Percentiles rank a stretch among this genome's conserved stretches.
Conservation (phyloP, 2,888 invertebrate species). For the Arrhopalites spinosus region DNA sequence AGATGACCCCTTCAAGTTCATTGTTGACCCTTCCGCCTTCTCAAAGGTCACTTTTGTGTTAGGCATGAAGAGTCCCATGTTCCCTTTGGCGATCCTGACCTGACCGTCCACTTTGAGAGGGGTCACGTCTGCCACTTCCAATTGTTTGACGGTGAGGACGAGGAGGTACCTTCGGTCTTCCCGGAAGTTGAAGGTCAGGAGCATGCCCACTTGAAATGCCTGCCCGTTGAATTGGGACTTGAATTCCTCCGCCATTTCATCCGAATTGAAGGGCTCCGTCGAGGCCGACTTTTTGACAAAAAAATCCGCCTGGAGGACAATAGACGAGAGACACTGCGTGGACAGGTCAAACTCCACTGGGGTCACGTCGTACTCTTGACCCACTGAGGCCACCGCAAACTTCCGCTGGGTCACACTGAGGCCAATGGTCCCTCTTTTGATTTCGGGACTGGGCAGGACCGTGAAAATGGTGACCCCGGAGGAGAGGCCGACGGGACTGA, state of each 20-base stretch:
- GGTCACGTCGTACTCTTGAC: constrained; percentile 85
- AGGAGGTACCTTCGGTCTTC: constrained; percentile 85
- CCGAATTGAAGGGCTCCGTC: constrained; percentile 90
- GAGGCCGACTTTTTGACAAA: constrained; percentile 91
- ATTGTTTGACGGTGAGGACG: constrained; percentile 78
- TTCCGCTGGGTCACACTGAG: constrained; percentile 93
- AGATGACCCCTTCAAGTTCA: constrained; percentile 88
- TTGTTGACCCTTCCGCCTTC: constrained; percentile 85
- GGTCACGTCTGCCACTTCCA: constrained; percentile 72
- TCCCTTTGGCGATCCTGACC: constrained; percentile 73
- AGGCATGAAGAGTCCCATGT: constrained; percentile 81
- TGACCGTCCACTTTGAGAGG: constrained; percentile 77
- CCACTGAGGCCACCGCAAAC: constrained; percentile 93
- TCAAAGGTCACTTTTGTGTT: constrained; percentile 91
- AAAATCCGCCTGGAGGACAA: constrained; percentile 91
- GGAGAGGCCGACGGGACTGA: constrained; percentile 50
- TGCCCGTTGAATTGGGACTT: constrained; percentile 85
- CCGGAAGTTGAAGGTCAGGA: constrained; percentile 85
- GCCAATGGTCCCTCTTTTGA: constrained; percentile 82
- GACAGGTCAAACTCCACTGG: constrained; percentile 74
- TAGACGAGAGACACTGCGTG: constrained; percentile 80
- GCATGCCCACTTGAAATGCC: constrained; percentile 89
- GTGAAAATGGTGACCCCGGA: constrained; percentile 74
- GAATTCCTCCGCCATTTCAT: constrained; percentile 95
- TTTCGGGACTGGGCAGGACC: constrained; percentile 72